Percentiles rank a stretch among this genome's conserved stretches.
These are phyloP conservation scores for Patiria miniata DNA, from an alignment of 35 echinoderm and acorn worm species.

Conservation along the genomic window DNA sequence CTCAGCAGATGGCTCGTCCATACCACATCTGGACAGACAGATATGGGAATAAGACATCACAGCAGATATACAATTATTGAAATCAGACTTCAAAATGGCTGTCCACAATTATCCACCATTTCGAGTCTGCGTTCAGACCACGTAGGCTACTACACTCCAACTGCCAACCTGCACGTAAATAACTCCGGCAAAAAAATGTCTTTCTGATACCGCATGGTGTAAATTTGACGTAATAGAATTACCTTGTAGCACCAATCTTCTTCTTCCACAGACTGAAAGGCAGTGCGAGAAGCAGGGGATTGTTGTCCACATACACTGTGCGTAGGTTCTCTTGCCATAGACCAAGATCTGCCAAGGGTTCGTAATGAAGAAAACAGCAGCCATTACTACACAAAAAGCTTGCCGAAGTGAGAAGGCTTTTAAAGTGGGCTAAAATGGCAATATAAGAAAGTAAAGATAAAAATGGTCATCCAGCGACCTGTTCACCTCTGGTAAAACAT, in stretches of 20 bases:
- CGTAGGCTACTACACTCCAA: too few relatives aligned
- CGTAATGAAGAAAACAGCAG: background rate
- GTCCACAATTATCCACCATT: too few relatives aligned
- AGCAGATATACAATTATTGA: too few relatives aligned
- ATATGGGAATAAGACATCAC: background rate
- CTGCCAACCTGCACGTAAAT: too few relatives aligned
- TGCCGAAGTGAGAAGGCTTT: background rate
- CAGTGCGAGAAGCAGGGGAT: constrained; percentile 38
- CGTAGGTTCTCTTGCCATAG: constrained; percentile 22
- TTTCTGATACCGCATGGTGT: too few relatives aligned
- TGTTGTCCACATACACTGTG: constrained; percentile 63
- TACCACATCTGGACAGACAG: constrained; percentile 40
- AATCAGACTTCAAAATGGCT: too few relatives aligned
- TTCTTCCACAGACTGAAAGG: constrained; percentile 66
- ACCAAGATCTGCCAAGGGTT: constrained; percentile 46
- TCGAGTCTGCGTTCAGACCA: too few relatives aligned
- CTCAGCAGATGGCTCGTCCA: background rate
- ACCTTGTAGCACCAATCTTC: constrained; percentile 60
- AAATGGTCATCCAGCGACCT: too few relatives aligned
- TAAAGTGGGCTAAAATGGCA: background rate
- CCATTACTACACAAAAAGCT: background rate
- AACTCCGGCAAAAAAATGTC: too few relatives aligned
- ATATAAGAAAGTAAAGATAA: background rate
- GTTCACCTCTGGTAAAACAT: too few relatives aligned
- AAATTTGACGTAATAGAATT: too few relatives aligned